These are phyloP conservation scores for Drosophila niveifrons DNA, from an alignment of 2,888 invertebrate species.

Conservation along the genomic window DNA sequence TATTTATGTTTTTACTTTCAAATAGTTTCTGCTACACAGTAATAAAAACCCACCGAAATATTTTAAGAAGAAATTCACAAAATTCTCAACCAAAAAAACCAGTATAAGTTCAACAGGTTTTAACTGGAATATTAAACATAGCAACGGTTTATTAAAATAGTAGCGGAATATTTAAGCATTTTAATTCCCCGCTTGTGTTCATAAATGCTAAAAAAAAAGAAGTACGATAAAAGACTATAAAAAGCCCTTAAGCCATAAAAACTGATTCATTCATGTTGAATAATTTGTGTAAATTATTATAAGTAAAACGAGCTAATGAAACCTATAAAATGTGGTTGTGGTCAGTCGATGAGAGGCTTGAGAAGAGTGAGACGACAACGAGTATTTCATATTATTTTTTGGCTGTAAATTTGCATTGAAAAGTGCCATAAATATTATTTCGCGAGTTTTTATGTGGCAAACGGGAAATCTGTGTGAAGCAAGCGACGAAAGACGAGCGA, in stretches of 20 bases:
- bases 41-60: not conserved
- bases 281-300: not conserved
- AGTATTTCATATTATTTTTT: conserved; percentile 62
- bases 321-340: not conserved
- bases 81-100: not conserved
- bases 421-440: conserved; percentile 79
- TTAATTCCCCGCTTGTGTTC: not conserved
- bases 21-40: not conserved
- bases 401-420: conserved; percentile 75
- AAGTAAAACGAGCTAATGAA: not conserved
- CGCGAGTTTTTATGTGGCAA: conserved; percentile 62
- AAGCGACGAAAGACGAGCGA: not conserved
- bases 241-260: not conserved
- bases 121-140: not conserved
- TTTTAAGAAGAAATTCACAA: not conserved
- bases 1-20: conserved; percentile 12
- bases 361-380: conserved; percentile 31
- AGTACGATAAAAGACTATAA: too few relatives aligned
- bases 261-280: not conserved
- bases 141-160: conserved; percentile 10
- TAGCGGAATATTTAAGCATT: not conserved
- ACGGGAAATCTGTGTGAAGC: conserved; percentile 46
- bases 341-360: too few relatives aligned
- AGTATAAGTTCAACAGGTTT: conserved; percentile 13
- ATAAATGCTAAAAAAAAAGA: not conserved